Evolutionary conservation across 2,888 invertebrate genomes (phyloP).

Genomic region (Pheosia gnoma): DNA sequence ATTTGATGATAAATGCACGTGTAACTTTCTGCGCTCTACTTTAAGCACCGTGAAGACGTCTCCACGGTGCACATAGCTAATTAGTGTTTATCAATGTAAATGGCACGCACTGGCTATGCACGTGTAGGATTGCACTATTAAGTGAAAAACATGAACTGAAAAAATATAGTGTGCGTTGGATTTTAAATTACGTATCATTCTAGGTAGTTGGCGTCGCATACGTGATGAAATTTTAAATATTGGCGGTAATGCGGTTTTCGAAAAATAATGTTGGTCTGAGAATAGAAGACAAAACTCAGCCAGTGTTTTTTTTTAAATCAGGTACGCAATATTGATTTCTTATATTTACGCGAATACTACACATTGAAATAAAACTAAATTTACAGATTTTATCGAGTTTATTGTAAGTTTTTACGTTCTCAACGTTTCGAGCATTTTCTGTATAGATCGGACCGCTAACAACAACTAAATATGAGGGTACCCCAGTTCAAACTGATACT

Average conservation of each 20-base stretch:
- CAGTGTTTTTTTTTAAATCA: too few species aligned
- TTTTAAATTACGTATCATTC: constrained; percentile 36
- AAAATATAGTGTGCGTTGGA: constrained; percentile 24
- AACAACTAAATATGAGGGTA: too few species aligned
- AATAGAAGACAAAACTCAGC: too few species aligned
- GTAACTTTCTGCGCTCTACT: constrained; percentile 36
- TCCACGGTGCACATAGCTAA: constrained; percentile 71
- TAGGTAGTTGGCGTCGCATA: constrained; percentile 35
- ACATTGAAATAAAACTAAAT: too few species aligned
- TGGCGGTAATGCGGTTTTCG: not conserved
- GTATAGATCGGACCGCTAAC: too few species aligned
- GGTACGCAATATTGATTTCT: too few species aligned
- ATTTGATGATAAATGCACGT: constrained; percentile 61
- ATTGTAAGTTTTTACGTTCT: too few species aligned
- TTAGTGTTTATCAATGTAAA: constrained; percentile 70
- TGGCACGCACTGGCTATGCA: constrained; percentile 46
- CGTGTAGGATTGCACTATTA: constrained; percentile 28
- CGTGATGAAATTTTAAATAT: constrained; percentile 31
- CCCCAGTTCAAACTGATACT: too few species aligned
- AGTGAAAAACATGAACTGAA: constrained; percentile 36
- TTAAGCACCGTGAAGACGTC: constrained; percentile 35
- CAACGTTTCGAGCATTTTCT: too few species aligned
- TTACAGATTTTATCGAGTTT: too few species aligned
- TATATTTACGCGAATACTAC: too few species aligned
- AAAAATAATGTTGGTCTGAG: not conserved